phyloP scores from a whole-genome alignment of 2,888 invertebrate genomes.

The Trisateles emortualis region DNA sequence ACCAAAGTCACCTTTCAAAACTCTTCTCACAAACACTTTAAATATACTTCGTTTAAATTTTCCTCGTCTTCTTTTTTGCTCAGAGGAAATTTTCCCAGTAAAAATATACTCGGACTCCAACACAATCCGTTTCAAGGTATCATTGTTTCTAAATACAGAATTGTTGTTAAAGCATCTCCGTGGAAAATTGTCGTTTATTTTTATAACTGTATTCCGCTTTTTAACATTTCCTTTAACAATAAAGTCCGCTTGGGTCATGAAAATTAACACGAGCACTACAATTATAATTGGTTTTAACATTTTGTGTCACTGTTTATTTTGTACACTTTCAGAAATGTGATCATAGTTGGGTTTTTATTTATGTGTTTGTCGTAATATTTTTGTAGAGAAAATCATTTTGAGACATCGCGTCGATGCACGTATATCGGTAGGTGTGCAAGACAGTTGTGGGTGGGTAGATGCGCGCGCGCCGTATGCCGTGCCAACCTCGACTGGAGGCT shows the following conservation, averaged over 20 bases:
- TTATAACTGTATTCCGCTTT: conserved; percentile 80
- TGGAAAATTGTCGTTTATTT: conserved; percentile 69
- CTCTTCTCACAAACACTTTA: conserved; percentile 80
- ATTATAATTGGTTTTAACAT: conserved; percentile 62
- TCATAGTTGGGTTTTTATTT: conserved; percentile 30
- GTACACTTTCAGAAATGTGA: conserved; percentile 25
- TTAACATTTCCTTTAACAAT: conserved; percentile 77
- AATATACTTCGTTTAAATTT: conserved; percentile 71
- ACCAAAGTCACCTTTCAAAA: conserved; percentile 79
- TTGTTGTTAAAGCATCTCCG: conserved; percentile 73
- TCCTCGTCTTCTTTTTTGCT: conserved; percentile 66
- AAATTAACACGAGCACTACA: conserved; percentile 59
- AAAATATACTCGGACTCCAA: conserved; percentile 79
- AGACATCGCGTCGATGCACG: conserved; percentile 45
- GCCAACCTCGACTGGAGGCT: conserved; percentile 81
- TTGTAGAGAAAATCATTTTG: conserved; percentile 30
- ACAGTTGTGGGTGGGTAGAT: conserved; percentile 42
- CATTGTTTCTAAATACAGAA: conserved; percentile 78
- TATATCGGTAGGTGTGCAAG: conserved; percentile 39
- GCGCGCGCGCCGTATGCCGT: conserved; percentile 81
- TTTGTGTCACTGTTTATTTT: conserved; percentile 54
- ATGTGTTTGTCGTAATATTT: conserved; percentile 14
- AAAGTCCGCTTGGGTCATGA: conserved; percentile 66
- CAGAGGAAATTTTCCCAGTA: conserved; percentile 82
- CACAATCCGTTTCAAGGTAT: conserved; percentile 73